phyloP scores from a whole-genome alignment of 2,797 vertebrate genomes.

The Pithecia hirsuta region DNA sequence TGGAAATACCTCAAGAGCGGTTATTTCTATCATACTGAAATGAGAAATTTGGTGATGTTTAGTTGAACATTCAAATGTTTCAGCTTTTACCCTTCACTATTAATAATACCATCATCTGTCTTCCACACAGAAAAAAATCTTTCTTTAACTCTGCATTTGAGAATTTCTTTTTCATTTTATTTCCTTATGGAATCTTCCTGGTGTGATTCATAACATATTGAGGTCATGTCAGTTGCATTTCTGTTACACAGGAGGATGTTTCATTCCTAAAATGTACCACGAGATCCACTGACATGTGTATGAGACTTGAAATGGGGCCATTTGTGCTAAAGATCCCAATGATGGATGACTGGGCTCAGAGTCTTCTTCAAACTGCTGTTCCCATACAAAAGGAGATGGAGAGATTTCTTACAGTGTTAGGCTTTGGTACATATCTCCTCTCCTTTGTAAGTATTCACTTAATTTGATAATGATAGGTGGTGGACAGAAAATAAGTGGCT shows the following conservation, averaged over 20 bases:
- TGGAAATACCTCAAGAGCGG: constrained; percentile 66
- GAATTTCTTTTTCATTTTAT: constrained; percentile 48
- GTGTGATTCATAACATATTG: constrained; percentile 57
- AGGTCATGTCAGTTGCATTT: constrained; percentile 47
- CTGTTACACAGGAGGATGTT: neutral
- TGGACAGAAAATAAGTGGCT: neutral
- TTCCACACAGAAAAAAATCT: constrained; percentile 55
- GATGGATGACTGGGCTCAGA: neutral
- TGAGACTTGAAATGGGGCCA: neutral
- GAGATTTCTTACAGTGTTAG: neutral
- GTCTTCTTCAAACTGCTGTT: neutral
- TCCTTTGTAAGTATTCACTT: constrained; percentile 2
- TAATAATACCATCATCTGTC: constrained; percentile 75
- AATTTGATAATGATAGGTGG: constrained; percentile 1
- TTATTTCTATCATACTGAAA: constrained; percentile 68
- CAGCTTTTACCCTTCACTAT: constrained; percentile 61
- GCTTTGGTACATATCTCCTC: neutral
- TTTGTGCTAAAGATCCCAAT: constrained; percentile 4
- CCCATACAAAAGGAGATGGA: neutral
- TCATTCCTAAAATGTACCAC: neutral
- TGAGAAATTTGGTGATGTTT: constrained; percentile 52
- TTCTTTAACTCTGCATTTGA: constrained; percentile 67
- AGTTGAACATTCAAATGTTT: constrained; percentile 66
- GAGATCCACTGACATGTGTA: neutral
- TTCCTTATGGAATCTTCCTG: constrained; percentile 58